Percentiles rank a stretch among this genome's conserved stretches.
Conservation (phyloP, 2,797 vertebrate genomes). For the Sebastes baramenuke region DNA sequence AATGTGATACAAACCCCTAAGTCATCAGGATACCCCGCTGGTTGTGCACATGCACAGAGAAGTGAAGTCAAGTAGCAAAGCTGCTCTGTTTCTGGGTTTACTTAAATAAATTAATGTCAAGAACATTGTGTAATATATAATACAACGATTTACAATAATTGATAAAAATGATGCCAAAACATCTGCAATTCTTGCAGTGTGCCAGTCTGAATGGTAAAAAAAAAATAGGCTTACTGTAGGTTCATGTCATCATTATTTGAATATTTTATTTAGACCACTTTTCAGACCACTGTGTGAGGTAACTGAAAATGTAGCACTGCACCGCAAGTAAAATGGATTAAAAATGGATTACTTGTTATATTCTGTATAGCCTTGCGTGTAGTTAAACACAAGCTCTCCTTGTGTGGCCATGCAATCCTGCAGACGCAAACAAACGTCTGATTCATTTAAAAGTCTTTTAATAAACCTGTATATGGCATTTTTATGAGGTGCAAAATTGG, state of each 20-base stretch:
- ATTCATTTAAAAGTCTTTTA: slow-evolving; percentile 5
- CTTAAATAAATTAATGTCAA: neutral
- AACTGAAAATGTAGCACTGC: slow-evolving; percentile 37
- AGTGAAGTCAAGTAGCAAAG: neutral
- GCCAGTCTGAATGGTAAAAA: neutral
- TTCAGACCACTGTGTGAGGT: slow-evolving; percentile 2
- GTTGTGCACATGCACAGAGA: neutral
- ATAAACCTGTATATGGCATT: neutral
- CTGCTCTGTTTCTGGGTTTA: neutral
- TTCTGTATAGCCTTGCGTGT: slow-evolving; percentile 26
- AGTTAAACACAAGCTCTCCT: slow-evolving; percentile 30
- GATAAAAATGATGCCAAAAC: neutral
- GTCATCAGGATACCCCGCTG: neutral
- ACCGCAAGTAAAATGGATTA: slow-evolving; percentile 49
- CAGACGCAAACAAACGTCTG: neutral
- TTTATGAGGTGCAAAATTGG: neutral
- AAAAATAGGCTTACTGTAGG: neutral
- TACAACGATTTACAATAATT: neutral
- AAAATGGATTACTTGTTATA: slow-evolving; percentile 62
- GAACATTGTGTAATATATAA: neutral
- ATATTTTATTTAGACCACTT: slow-evolving; percentile 31
- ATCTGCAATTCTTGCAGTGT: neutral
- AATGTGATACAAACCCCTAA: neutral
- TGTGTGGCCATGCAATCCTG: neutral
- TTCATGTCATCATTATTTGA: neutral